These are phyloP conservation scores for Sturmia bella DNA, from an alignment of 2,888 invertebrate species.

Conservation along the genomic window DNA sequence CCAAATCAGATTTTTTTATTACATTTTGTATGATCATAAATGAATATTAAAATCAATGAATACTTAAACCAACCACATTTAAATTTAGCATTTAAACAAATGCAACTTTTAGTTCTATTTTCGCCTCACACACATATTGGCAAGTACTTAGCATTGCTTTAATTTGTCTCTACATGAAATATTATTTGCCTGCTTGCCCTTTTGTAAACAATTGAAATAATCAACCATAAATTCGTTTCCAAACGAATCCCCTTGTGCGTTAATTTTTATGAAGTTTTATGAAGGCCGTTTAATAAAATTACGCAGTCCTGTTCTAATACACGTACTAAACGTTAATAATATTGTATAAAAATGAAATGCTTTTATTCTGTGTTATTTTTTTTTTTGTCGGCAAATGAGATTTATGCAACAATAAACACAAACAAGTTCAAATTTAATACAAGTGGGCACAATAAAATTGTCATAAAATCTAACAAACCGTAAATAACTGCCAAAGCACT, in stretches of 20 bases:
- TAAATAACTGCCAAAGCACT: slow-evolving; percentile 24
- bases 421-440: slow-evolving; percentile 54
- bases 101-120: no score
- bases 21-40: no score
- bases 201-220: background rate
- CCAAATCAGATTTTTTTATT: no score
- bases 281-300: background rate
- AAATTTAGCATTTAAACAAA: no score
- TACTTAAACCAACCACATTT: no score
- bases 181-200: background rate
- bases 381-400: background rate
- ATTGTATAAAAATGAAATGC: slow-evolving; percentile 13
- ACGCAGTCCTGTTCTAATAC: background rate
- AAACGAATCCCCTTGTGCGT: background rate
- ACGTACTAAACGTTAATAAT: background rate
- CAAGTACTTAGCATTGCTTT: no score
- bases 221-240: background rate
- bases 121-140: no score
- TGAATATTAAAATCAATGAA: no score
- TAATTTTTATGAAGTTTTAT: background rate
- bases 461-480: slow-evolving; percentile 61
- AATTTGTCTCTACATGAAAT: no score
- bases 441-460: slow-evolving; percentile 65
- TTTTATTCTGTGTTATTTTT: background rate
- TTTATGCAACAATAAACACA: slow-evolving; percentile 48